Percentiles rank a stretch among this genome's conserved stretches.
phyloP scores from a whole-genome alignment of 2,888 invertebrate genomes.

The Drosophila meridionalis region DNA sequence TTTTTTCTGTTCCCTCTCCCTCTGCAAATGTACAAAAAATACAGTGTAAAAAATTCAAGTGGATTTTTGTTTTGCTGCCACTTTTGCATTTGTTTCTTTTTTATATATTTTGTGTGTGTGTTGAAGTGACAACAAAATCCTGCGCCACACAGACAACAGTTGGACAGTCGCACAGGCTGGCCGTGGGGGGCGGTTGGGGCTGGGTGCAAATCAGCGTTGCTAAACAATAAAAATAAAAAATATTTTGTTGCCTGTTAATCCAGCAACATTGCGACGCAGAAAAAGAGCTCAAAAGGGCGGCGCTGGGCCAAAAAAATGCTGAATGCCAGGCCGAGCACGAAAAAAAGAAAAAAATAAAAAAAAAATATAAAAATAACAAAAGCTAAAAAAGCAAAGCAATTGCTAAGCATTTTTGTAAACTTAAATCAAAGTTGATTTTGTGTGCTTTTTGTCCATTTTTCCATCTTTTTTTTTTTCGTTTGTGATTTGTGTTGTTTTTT shows the following conservation, averaged over 20 bases:
- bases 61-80: constrained; percentile 71
- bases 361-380: constrained; percentile 47
- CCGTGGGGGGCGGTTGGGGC: not conserved
- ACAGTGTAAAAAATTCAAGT: constrained; percentile 82
- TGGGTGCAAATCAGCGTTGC: constrained; percentile 73
- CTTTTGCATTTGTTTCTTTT: constrained; percentile 23
- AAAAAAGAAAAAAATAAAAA: not conserved
- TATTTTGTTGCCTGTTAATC: constrained; percentile 81
- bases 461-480: constrained; percentile 44
- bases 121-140: constrained; percentile 83
- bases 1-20: too few species aligned
- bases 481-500: constrained; percentile 53
- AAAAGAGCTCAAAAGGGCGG: constrained; percentile 52
- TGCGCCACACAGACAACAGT: constrained; percentile 54
- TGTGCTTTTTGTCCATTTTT: constrained; percentile 43
- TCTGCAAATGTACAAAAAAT: constrained; percentile 73
- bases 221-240: constrained; percentile 76
- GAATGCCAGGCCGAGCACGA: constrained; percentile 40
- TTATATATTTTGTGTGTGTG: constrained; percentile 53
- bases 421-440: constrained; percentile 81
- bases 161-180: constrained; percentile 43
- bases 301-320: constrained; percentile 29
- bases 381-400: constrained; percentile 74
- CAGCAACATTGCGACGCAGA: constrained; percentile 51
- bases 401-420: constrained; percentile 81